Base-by-base conservation (phyloP, 2,888 invertebrate species). In the Tiliacea aurago region DNA sequence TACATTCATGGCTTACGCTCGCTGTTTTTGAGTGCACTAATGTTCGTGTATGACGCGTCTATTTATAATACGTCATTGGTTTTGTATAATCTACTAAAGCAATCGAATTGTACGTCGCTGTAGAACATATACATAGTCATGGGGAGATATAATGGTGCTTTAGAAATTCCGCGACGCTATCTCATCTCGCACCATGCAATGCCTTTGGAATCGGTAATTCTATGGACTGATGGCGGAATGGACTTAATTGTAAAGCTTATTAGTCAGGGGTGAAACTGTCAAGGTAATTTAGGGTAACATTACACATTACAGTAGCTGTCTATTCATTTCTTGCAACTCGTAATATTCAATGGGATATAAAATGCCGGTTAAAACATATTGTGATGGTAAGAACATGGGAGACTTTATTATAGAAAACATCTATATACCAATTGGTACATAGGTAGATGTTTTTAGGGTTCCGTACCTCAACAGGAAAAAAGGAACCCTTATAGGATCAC, bases 181-280 rank as follows among this genome's bases (percentile, higher is more conserved):
- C 83, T 67, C 64, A 51, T 78, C 79, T 78, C 83, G 73, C 79
- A 72, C 73, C 79, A n/a, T n/a, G n/a, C n/a, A 64, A 51, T 83
- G 79, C 45, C 64, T n/a, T 79, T 78, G 67, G 23, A 69, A 15
- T 33, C 58, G 45, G 53, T 23, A 58, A 51, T 53, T 65, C 59
- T 62, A 56, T 47, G 18, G 41, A n/a, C 53, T 70, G 37, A 58
- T 41, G 59, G 67, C 59, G 59, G 41, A 63, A 70, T 80, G 53
- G 75, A 62, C 55, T 53, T 43, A 56, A 72, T 70, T 63, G 51
- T 51, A 62, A 53, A 47, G 41, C 33, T 56, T 73, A 18, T n/a
- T 73, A 37, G 37, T 45, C 28, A 51, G 61, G 51, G 28, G 23
- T 51, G n/a, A 43, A 73, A 73, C 23, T 45, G 45, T 13, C 3